A percentile compares a stretch with the other conserved stretches of the same genome.
phyloP scores from a whole-genome alignment of 2,888 invertebrate species.

The Coleophora flavipennella region DNA sequence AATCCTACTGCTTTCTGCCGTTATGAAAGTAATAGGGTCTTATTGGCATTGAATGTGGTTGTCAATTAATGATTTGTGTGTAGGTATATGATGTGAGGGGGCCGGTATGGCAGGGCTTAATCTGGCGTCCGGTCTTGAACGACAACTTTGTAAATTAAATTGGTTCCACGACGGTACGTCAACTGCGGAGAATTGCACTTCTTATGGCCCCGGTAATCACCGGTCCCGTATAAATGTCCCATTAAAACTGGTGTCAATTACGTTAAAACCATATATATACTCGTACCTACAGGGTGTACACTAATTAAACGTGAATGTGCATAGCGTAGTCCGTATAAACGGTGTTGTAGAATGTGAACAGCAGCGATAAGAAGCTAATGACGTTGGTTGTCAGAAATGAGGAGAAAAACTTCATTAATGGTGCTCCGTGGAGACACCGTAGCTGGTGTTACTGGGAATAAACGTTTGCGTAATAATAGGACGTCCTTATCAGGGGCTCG shows the following conservation, averaged over 20 bases:
- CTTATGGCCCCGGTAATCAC: slow-evolving; percentile 55
- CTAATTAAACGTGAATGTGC: slow-evolving; percentile 54
- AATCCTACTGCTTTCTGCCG: no score
- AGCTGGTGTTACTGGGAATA: slow-evolving; percentile 5
- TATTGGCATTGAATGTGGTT: neutral
- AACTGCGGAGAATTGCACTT: slow-evolving; percentile 50
- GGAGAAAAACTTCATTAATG: slow-evolving; percentile 29
- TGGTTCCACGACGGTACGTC: slow-evolving; percentile 44
- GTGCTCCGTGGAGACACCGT: slow-evolving; percentile 19
- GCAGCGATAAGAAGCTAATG: slow-evolving; percentile 30
- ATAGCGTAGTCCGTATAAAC: slow-evolving; percentile 45
- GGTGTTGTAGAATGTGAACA: slow-evolving; percentile 43
- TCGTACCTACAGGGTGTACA: slow-evolving; percentile 38
- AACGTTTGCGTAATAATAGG: neutral
- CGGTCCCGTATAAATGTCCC: slow-evolving; percentile 51
- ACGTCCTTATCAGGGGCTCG: slow-evolving; percentile 1
- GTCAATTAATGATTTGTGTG: slow-evolving; percentile 23
- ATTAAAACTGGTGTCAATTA: slow-evolving; percentile 66
- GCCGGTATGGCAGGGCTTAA: slow-evolving; percentile 39
- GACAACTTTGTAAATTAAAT: slow-evolving; percentile 68
- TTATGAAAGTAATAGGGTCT: neutral
- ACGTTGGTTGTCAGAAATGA: slow-evolving; percentile 27
- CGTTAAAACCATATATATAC: slow-evolving; percentile 55
- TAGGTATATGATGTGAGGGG: slow-evolving; percentile 32
- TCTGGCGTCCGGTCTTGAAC: slow-evolving; percentile 41